A percentile compares a stretch with the other conserved stretches of the same genome.
Conservation (phyloP, 2,113 vertebrate genomes). For the Cochlearius cochlearius region DNA sequence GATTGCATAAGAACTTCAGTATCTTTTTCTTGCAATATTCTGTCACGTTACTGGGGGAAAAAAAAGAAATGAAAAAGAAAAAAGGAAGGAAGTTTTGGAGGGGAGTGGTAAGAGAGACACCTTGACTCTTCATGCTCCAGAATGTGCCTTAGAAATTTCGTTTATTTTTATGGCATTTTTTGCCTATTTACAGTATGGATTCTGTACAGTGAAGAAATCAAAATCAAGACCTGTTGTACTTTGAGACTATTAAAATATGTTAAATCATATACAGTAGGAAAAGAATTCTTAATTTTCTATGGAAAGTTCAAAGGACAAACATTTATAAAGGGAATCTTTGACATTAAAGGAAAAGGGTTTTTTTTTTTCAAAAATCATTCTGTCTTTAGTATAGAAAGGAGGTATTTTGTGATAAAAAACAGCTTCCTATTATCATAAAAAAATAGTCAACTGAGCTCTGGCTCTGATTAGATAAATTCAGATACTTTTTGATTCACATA, state of each 20-base stretch:
- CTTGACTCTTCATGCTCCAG: neutral
- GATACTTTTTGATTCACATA: neutral
- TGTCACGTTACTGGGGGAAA: neutral
- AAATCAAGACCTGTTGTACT: neutral
- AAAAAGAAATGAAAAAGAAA: neutral
- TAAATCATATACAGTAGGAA: neutral
- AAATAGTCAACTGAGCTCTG: neutral
- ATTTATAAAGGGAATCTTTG: neutral
- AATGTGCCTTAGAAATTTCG: neutral
- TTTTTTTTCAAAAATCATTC: neutral
- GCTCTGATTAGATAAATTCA: neutral
- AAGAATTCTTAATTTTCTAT: neutral
- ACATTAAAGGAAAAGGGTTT: neutral
- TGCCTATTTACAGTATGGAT: neutral
- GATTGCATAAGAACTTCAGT: fast-evolving
- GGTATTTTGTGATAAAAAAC: neutral
- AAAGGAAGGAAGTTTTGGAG: neutral
- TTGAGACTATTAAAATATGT: neutral
- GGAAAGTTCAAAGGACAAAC: neutral
- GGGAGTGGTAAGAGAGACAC: fast-evolving
- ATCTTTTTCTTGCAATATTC: neutral
- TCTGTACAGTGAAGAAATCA: neutral
- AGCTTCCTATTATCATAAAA: neutral
- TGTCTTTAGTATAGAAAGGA: neutral
- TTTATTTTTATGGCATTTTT: neutral